These are phyloP conservation scores for Zosterops borbonicus DNA, from an alignment of 2,113 vertebrate species.

Conservation along the genomic window DNA sequence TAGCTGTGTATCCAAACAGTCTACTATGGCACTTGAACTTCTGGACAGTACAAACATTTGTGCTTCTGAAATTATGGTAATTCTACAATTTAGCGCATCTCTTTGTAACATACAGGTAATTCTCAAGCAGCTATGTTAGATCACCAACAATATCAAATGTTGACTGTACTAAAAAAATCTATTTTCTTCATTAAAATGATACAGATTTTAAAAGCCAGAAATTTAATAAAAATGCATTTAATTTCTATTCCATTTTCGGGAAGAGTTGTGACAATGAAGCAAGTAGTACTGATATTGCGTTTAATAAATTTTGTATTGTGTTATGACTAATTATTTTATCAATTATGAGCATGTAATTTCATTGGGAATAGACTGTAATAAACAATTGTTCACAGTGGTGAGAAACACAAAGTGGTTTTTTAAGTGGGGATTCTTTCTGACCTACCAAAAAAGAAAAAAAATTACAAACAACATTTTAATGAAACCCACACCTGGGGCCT, in stretches of 20 bases:
- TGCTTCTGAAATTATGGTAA: not conserved
- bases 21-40: not conserved
- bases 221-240: not conserved
- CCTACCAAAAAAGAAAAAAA: not conserved
- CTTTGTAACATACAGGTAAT: not conserved
- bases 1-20: not conserved
- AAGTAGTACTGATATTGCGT: not conserved
- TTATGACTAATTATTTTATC: not conserved
- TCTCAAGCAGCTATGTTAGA: not conserved
- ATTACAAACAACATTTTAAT: not conserved
- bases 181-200: not conserved
- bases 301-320: not conserved
- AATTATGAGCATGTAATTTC: not conserved
- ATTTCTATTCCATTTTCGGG: not conserved
- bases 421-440: not conserved
- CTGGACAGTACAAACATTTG: not conserved
- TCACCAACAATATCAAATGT: not conserved
- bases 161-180: not conserved
- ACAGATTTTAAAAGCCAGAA: not conserved
- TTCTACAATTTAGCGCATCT: not conserved
- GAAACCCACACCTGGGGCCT: not conserved
- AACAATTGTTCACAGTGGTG: not conserved
- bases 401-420: not conserved
- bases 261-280: not conserved
- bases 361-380: not conserved